A percentile compares a stretch with the other conserved stretches of the same genome.
phyloP scores from a whole-genome alignment of 1,140 invertebrate species.

The Drosophila quadrilineata region DNA sequence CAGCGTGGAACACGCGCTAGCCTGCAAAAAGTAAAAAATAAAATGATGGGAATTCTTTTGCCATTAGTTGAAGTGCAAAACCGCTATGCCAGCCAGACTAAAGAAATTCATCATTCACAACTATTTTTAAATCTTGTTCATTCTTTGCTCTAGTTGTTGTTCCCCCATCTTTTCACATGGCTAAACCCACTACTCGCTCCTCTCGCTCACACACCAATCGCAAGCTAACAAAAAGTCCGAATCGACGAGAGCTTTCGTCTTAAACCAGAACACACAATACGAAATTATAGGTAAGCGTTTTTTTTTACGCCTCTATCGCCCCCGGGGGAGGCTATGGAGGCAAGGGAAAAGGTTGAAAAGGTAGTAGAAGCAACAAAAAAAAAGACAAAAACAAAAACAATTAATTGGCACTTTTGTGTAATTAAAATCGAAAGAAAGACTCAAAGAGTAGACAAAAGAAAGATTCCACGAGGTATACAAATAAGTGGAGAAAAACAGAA shows the following conservation, averaged over 20 bases:
- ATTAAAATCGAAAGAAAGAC: constrained; percentile 70
- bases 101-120: background rate
- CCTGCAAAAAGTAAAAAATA: constrained; percentile 15
- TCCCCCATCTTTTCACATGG: constrained; percentile 53
- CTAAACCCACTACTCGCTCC: constrained; percentile 35
- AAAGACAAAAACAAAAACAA: constrained; percentile 54
- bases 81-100: background rate
- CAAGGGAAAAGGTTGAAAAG: too few relatives aligned
- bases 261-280: constrained; percentile 24
- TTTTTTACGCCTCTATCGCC: constrained; percentile 7
- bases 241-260: constrained; percentile 20
- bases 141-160: constrained; percentile 61
- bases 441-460: constrained; percentile 35
- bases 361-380: too few relatives aligned
- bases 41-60: background rate
- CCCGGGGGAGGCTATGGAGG: constrained; percentile 10
- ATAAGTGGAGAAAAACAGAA: background rate
- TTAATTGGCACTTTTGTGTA: constrained; percentile 73
- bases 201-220: constrained; percentile 29
- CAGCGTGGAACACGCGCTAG: constrained; percentile 29
- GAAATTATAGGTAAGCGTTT: constrained; percentile 6
- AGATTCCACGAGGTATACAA: constrained; percentile 1
- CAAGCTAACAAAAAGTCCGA: constrained; percentile 15
- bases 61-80: constrained; percentile 3
- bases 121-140: constrained; percentile 14